phyloP scores from a whole-genome alignment of 2,113 vertebrate genomes.

The Atrichornis clamosus region DNA sequence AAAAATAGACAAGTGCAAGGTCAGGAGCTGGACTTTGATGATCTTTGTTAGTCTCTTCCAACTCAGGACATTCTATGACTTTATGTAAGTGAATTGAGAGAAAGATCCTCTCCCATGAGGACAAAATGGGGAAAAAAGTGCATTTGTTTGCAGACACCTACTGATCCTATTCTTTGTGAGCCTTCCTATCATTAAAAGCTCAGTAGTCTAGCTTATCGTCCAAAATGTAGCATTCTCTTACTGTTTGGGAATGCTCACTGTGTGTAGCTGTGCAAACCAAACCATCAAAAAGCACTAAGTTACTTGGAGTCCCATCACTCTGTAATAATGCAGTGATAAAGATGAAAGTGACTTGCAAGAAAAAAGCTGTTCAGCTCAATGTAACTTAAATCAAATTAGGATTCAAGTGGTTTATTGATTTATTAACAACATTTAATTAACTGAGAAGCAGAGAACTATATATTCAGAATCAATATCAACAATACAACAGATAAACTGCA shows the following conservation, averaged over 20 bases:
- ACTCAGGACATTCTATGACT: rapidly evolving
- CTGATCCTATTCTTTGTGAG: not conserved
- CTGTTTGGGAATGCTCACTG: not conserved
- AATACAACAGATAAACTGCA: not conserved
- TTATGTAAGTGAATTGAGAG: not conserved
- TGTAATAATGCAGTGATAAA: not conserved
- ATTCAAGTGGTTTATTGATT: not conserved
- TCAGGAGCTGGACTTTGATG: not conserved
- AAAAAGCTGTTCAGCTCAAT: not conserved
- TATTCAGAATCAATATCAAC: not conserved
- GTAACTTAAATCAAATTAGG: not conserved
- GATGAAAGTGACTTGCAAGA: not conserved
- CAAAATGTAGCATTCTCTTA: not conserved
- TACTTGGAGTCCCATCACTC: not conserved
- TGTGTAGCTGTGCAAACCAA: not conserved
- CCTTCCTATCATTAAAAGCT: not conserved
- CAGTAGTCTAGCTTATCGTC: not conserved
- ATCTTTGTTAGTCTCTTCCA: not conserved
- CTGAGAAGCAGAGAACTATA: not conserved
- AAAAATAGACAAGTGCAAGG: not conserved
- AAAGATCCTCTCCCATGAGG: not conserved
- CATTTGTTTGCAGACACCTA: not conserved
- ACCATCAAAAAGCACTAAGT: not conserved
- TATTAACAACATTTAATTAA: not conserved
- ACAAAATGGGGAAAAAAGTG: not conserved